A percentile compares a stretch with the other conserved stretches of the same genome.
Evolutionary conservation across 2,113 vertebrate species (phyloP).

Genomic region (Anarrhichthys ocellatus): DNA sequence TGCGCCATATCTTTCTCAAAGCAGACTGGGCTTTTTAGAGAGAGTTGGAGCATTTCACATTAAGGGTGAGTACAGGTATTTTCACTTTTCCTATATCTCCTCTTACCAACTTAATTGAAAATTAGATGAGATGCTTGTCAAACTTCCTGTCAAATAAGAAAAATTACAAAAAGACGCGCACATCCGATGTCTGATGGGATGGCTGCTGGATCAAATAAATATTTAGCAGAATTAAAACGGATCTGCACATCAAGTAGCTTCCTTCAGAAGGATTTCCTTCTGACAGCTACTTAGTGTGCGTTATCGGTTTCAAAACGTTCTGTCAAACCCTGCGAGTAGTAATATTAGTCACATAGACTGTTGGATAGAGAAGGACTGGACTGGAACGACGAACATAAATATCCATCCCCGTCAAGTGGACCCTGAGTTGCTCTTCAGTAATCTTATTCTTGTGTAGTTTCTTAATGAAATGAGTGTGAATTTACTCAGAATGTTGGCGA

Average conservation of each 20-base stretch:
- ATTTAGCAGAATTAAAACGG: background rate
- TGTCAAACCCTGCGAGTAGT: background rate
- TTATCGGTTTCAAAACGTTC: background rate
- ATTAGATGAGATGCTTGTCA: background rate
- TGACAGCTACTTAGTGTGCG: background rate
- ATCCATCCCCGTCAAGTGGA: background rate
- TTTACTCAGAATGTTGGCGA: background rate
- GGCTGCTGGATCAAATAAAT: background rate
- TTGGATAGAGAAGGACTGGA: background rate
- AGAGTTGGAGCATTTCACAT: too few species aligned
- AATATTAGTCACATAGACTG: background rate
- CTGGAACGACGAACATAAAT: background rate
- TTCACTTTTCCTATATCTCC: background rate
- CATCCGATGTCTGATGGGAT: background rate
- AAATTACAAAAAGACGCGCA: background rate
- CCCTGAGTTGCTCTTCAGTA: background rate
- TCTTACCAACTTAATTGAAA: background rate
- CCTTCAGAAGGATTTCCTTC: background rate
- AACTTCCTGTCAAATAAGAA: background rate
- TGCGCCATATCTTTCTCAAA: too few species aligned
- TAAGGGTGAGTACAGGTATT: too few species aligned
- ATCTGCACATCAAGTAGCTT: background rate
- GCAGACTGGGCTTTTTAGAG: too few species aligned
- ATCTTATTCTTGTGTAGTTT: constrained; percentile 1
- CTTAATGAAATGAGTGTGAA: background rate